Evolutionary conservation across 2,113 vertebrate species (phyloP).

Genomic region (Craseonycteris thonglongyai): DNA sequence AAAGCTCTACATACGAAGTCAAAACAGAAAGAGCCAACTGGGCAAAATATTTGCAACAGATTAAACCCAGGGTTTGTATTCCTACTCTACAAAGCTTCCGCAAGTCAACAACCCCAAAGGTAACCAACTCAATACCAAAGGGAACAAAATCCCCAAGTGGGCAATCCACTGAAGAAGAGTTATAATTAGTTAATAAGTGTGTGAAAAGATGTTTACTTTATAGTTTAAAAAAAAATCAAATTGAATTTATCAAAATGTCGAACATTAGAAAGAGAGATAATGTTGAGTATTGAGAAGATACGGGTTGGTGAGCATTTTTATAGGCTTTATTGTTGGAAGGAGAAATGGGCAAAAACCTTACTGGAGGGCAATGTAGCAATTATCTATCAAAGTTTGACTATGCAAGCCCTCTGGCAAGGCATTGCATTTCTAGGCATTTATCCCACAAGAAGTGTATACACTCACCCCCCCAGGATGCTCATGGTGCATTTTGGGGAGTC

Average conservation of each 20-base stretch:
- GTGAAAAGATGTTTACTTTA: not conserved
- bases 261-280: not conserved
- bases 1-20: not conserved
- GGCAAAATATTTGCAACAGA: conserved; percentile 7
- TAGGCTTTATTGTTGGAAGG: not conserved
- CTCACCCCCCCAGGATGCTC: not conserved
- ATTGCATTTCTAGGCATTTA: not conserved
- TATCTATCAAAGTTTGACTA: not conserved
- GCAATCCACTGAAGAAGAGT: not conserved
- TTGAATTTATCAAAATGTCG: not conserved
- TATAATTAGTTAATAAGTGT: not conserved
- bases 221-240: not conserved
- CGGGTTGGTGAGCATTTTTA: not conserved
- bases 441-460: not conserved
- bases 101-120: not conserved
- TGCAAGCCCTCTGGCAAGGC: not conserved
- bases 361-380: not conserved
- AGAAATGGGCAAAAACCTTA: not conserved
- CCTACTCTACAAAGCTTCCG: conserved; percentile 31
- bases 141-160: not conserved
- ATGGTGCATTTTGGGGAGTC: not conserved
- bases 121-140: not conserved
- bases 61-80: conserved; percentile 42
- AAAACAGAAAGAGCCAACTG: conserved; percentile 14
- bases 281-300: not conserved